Evolutionary conservation across 1,140 invertebrate species (phyloP).

Genomic region (Cyrtorhinus lividipennis): DNA sequence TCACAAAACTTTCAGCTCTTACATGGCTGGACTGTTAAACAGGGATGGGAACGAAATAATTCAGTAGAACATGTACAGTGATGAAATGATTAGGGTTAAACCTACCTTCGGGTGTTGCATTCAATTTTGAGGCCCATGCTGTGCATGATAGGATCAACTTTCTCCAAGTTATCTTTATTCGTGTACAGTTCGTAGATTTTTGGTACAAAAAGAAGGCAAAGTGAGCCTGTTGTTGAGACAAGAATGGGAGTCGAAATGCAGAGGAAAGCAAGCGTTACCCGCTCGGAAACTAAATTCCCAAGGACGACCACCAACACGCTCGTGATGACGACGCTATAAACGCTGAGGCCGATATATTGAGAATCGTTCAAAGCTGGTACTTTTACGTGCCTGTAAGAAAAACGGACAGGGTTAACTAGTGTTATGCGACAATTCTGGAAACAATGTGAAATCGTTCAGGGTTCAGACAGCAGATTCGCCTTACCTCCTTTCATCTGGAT

Average conservation of each 20-base stretch:
- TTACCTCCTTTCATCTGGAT: no score
- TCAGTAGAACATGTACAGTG: no score
- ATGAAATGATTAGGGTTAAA: no score
- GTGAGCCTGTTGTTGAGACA: conserved; percentile 67
- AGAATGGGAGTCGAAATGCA: conserved; percentile 69
- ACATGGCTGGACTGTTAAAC: background rate
- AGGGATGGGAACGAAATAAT: background rate
- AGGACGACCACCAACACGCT: conserved; percentile 70
- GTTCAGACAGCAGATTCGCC: no score
- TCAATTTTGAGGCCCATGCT: conserved; percentile 76
- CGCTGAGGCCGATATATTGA: conserved; percentile 87
- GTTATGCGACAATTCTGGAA: no score
- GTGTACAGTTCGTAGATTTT: conserved; percentile 54
- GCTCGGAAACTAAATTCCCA: conserved; percentile 68
- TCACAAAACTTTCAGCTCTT: background rate
- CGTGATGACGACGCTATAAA: conserved; percentile 82
- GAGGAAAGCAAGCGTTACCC: conserved; percentile 68
- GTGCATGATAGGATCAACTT: conserved; percentile 64
- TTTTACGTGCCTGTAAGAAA: conserved; percentile 61
- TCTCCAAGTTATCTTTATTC: conserved; percentile 35
- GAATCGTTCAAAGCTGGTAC: conserved; percentile 95
- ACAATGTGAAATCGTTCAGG: no score
- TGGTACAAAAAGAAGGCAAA: conserved; percentile 74
- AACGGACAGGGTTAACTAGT: no score
- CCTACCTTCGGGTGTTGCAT: conserved; percentile 60